Evolutionary conservation across 2,888 invertebrate species (phyloP).

Genomic region (Operophtera brumata): DNA sequence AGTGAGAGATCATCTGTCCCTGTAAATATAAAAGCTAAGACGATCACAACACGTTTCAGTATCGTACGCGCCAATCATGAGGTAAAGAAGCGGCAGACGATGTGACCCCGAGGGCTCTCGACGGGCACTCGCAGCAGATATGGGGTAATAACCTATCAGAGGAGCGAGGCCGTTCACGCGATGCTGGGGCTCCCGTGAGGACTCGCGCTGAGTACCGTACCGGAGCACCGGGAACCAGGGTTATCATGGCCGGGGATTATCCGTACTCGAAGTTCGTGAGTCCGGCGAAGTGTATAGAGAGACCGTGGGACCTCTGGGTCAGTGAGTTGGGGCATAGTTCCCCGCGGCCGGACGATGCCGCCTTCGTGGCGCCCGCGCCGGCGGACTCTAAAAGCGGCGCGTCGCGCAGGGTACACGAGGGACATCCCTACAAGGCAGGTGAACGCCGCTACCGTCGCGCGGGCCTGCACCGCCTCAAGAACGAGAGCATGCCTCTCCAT

Average conservation of each 20-base stretch:
- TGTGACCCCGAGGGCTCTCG: slow-evolving; percentile 62
- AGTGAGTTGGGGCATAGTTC: slow-evolving; percentile 74
- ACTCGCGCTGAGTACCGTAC: slow-evolving; percentile 50
- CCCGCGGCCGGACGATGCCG: slow-evolving; percentile 64
- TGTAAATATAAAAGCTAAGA: slow-evolving; percentile 80
- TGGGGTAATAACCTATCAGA: slow-evolving; percentile 80
- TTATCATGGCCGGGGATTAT: slow-evolving; percentile 73
- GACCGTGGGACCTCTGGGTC: slow-evolving; percentile 78
- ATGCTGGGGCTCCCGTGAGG: slow-evolving; percentile 72
- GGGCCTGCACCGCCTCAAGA: slow-evolving; percentile 77
- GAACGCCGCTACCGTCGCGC: slow-evolving; percentile 60
- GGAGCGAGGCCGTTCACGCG: slow-evolving; percentile 63
- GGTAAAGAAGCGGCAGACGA: slow-evolving; percentile 62
- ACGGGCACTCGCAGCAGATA: slow-evolving; percentile 61
- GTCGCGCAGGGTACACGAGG: slow-evolving; percentile 51
- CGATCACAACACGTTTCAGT: slow-evolving; percentile 72
- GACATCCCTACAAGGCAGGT: slow-evolving; percentile 57
- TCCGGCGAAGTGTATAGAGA: slow-evolving; percentile 74
- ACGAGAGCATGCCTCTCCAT: slow-evolving; percentile 86
- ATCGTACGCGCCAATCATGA: slow-evolving; percentile 62
- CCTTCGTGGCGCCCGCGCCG: slow-evolving; percentile 57
- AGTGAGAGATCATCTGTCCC: slow-evolving; percentile 81
- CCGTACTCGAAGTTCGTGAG: slow-evolving; percentile 69
- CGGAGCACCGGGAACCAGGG: slow-evolving; percentile 50
- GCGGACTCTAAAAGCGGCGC: slow-evolving; percentile 56